These are phyloP conservation scores for Allobates femoralis DNA, from an alignment of 2,797 vertebrate species.

Conservation along the genomic window DNA sequence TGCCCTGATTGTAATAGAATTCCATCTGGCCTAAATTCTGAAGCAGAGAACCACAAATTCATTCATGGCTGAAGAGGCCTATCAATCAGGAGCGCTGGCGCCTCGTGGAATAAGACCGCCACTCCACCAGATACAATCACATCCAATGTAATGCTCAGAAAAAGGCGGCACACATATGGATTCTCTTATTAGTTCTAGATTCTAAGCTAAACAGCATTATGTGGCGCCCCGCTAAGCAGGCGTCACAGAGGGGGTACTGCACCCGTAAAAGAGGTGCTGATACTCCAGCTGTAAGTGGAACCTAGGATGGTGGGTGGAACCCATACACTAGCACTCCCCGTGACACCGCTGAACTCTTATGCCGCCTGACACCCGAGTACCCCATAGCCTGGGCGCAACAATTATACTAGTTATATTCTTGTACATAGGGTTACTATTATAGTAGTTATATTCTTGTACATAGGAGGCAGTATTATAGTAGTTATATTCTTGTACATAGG, in stretches of 20 bases:
- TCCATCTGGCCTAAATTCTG: constrained; percentile 40
- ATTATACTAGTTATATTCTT: constrained; percentile 9
- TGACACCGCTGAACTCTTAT: too few relatives aligned
- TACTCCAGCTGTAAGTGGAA: too few relatives aligned
- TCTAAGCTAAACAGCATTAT: too few relatives aligned
- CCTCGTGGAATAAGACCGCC: neutral
- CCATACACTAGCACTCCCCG: too few relatives aligned
- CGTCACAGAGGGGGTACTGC: too few relatives aligned
- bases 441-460: constrained; percentile 23
- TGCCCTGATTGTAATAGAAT: constrained; percentile 23
- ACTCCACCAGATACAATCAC: neutral
- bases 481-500: too few relatives aligned
- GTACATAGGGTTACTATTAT: constrained; percentile 9
- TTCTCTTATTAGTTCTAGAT: neutral
- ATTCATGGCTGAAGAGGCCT: neutral
- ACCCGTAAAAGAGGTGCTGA: too few relatives aligned
- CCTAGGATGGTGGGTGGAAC: too few relatives aligned
- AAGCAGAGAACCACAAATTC: neutral
- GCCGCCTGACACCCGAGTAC: too few relatives aligned
- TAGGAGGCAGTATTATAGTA: constrained; percentile 4
- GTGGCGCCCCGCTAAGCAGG: too few relatives aligned
- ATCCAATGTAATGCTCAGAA: constrained; percentile 30
- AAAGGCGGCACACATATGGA: neutral
- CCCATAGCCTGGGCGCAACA: too few relatives aligned
- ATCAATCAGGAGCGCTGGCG: constrained; percentile 29